These are phyloP conservation scores for Eueremaeus valkanovi DNA, from an alignment of 2,888 invertebrate genomes.

Conservation along the genomic window DNA sequence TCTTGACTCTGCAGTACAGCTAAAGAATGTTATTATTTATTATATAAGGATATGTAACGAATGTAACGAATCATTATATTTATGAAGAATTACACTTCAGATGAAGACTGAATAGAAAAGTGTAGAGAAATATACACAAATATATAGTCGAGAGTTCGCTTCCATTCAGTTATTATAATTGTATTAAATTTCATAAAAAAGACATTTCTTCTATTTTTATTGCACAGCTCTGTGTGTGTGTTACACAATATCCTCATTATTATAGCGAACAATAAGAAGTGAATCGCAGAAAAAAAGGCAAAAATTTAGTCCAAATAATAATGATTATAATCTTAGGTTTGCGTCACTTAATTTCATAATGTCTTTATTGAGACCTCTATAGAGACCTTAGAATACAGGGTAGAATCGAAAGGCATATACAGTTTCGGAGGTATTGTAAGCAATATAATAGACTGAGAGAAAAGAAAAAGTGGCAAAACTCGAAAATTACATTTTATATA, in stretches of 20 bases:
- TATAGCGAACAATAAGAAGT: too few relatives aligned
- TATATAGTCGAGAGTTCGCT: too few relatives aligned
- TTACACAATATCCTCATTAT: too few relatives aligned
- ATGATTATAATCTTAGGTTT: neutral
- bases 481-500: slow-evolving; percentile 5
- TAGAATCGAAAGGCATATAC: neutral
- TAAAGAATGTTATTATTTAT: slow-evolving; percentile 11
- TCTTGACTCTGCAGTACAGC: too few relatives aligned
- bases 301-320: neutral
- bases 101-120: too few relatives aligned
- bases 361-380: slow-evolving; percentile 11
- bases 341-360: slow-evolving; percentile 2
- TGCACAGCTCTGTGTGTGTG: too few relatives aligned
- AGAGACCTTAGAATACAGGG: neutral
- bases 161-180: too few relatives aligned
- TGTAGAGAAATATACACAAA: too few relatives aligned
- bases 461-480: neutral
- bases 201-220: too few relatives aligned
- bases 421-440: neutral
- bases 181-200: too few relatives aligned
- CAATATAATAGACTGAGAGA: neutral
- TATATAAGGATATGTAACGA: neutral
- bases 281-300: neutral
- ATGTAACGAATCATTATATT: neutral
- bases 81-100: neutral